Conservation (phyloP, 23 tunicate genomes). For the Oikopleura dioica region DNA sequence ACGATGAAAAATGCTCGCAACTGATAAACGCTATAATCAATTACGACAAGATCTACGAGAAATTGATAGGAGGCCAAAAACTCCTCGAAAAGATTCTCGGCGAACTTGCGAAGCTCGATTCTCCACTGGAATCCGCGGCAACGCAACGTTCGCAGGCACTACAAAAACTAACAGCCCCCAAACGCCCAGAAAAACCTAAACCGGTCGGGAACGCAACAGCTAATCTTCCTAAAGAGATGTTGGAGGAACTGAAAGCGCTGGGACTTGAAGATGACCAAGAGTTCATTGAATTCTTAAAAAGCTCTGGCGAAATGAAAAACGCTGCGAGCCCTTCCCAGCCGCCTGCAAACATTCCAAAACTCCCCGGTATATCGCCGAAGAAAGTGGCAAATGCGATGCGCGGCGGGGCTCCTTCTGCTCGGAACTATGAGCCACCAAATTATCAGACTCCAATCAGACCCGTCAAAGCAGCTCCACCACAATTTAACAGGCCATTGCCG, state of each 20-base stretch:
- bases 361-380: no score
- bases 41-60: background rate
- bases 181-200: background rate
- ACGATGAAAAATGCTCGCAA: constrained; percentile 2
- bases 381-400: no score
- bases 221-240: background rate
- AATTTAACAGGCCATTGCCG: no score
- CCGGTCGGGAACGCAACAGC: background rate
- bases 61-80: background rate
- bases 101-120: background rate
- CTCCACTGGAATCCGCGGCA: background rate
- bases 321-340: no score
- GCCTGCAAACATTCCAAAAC: no score
- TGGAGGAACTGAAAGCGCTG: constrained; percentile 1
- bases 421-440: no score
- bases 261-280: constrained; percentile 8
- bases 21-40: no score
- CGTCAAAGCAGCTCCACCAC: no score
- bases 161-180: background rate
- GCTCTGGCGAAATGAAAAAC: no score
- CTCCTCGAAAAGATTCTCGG: background rate
- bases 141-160: background rate
- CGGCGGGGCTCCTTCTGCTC: no score
- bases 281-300: background rate
- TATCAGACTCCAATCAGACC: no score